Base-by-base conservation (phyloP, 2,888 invertebrate genomes). In the Acanthosoma haemorrhoidale region DNA sequence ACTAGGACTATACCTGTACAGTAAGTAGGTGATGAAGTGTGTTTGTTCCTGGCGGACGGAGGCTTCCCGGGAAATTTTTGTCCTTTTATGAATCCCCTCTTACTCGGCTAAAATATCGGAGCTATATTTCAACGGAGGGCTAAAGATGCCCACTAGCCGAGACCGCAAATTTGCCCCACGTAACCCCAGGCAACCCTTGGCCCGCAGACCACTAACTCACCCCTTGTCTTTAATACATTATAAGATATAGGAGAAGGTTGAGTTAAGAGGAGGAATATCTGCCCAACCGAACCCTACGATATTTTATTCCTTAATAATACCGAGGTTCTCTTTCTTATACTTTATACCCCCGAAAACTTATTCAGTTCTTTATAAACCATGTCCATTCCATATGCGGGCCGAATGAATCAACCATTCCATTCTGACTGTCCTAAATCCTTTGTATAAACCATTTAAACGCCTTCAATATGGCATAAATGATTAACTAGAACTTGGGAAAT, bases 191-290 rank as follows among this genome's bases (percentile, higher is more conserved):
- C 59, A 16, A 11, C 51, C 51, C 51, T 25, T 29, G n/a, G 51
- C n/a, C 51, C 51, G n/a, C 51, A 51, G 8, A n/a, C 51, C 51
- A 51, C 51, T 51, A 51, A 51, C 51, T 51, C 34, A 61, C 34
- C 34, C 61, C 61, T 61, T 61, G 61, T 61, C 61, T 61, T 61
- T 61, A 61, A 61, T 61, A 61, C 61, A 61, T 61, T 61, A 61
- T 61, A 61, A 61, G 61, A 61, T 38, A 61, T 36, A 38, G 61
- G 16, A 29, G 25, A 51, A 25, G 51, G 51, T 25, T 51, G 51
- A 51, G 51, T 51, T 51, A 51, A 51, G 5, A 25, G 43, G 51
- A 25, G 25, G 51, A n/a, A 51, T 51, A 51, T 25, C 21, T 25
- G 51, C 51, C 13, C 2, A 2, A 13, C 13, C 13, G 25, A 51